These are phyloP conservation scores for Grammomys surdaster DNA, from an alignment of 2,113 vertebrate species.

Conservation along the genomic window DNA sequence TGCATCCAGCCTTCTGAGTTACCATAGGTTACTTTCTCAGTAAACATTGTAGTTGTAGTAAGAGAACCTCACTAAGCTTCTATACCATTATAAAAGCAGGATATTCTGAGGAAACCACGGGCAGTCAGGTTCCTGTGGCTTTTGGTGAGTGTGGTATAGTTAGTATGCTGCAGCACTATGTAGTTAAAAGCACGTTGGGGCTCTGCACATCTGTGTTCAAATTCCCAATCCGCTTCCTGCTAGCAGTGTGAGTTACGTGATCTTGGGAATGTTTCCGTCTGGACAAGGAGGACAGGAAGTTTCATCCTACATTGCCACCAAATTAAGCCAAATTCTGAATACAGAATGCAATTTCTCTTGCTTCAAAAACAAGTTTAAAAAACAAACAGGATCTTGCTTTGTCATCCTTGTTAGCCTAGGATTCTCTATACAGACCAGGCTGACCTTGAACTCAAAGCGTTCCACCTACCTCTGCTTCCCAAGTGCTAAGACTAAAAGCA, in stretches of 20 bases:
- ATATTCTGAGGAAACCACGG: background rate
- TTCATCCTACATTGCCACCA: background rate
- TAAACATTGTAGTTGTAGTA: background rate
- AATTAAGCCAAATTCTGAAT: background rate
- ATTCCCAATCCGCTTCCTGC: background rate
- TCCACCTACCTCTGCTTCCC: background rate
- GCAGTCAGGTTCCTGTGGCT: background rate
- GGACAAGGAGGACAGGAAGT: background rate
- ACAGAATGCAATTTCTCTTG: background rate
- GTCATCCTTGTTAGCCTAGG: background rate
- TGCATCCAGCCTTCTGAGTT: background rate
- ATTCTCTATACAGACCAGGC: background rate
- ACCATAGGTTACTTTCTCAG: background rate
- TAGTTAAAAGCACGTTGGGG: background rate
- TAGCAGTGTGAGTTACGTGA: background rate
- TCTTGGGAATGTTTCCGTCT: background rate
- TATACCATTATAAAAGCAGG: background rate
- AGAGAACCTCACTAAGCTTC: background rate
- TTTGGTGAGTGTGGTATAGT: background rate
- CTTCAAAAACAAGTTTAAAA: constrained; percentile 7
- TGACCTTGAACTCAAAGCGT: background rate
- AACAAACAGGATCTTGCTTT: background rate
- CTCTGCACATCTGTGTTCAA: background rate
- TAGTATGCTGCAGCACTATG: background rate
- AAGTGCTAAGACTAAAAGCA: background rate